phyloP scores from a whole-genome alignment of 2,797 vertebrate genomes.

The Varecia variegata region DNA sequence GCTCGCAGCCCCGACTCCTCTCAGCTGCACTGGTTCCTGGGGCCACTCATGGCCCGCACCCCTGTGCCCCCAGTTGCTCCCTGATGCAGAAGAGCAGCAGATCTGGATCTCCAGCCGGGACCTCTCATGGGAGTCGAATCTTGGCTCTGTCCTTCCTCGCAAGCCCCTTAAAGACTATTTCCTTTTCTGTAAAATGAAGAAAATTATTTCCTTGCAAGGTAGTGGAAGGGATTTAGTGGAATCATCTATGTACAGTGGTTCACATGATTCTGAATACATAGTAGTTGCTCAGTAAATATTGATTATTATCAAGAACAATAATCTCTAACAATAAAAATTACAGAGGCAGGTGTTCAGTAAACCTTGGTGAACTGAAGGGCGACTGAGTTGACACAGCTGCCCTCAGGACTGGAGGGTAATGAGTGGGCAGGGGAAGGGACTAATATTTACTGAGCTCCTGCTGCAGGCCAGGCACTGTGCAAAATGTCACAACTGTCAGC shows the following conservation, averaged over 20 bases:
- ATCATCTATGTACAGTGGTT: background rate
- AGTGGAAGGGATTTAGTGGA: background rate
- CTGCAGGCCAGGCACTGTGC: background rate
- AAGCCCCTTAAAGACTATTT: background rate
- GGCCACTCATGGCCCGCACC: background rate
- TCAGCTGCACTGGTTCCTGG: rapidly evolving
- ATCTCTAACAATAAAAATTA: background rate
- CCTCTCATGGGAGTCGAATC: background rate
- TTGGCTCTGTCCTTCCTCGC: background rate
- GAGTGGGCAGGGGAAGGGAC: background rate
- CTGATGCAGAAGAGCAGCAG: background rate
- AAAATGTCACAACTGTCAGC: background rate
- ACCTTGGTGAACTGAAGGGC: background rate
- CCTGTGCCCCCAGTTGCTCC: background rate
- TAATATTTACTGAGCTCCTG: background rate
- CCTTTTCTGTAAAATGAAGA: background rate
- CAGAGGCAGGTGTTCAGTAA: background rate
- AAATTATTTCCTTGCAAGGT: background rate
- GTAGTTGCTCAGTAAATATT: background rate
- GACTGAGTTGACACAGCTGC: background rate
- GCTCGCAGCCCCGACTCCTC: background rate
- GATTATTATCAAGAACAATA: background rate
- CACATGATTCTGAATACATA: background rate
- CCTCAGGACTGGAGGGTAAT: background rate
- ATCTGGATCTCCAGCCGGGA: background rate